These are phyloP conservation scores for Paracanthobrama guichenoti DNA, from an alignment of 2,113 vertebrate species.

Conservation along the genomic window DNA sequence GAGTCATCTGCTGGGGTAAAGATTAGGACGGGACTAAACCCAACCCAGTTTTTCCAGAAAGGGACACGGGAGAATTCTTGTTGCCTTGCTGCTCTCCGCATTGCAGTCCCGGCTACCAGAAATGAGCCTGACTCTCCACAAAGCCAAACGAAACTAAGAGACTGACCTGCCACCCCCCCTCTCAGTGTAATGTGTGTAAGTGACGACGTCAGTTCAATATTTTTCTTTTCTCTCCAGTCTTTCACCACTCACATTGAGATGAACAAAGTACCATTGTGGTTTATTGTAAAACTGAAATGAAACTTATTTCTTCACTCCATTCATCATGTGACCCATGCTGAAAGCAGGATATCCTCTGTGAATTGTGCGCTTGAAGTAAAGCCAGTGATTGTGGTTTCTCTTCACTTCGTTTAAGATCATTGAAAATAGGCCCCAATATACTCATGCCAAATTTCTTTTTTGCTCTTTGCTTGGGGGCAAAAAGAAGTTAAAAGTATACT, in stretches of 20 bases:
- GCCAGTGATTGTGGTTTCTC: background rate
- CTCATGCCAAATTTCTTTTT: no score
- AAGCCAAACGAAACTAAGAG: background rate
- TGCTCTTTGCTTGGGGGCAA: no score
- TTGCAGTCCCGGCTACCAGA: conserved; percentile 27
- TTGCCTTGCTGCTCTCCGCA: conserved; percentile 5
- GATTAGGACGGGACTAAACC: background rate
- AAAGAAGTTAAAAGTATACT: no score
- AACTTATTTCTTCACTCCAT: conserved; percentile 9
- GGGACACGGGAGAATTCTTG: background rate
- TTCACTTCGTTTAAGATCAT: background rate
- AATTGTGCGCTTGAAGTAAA: background rate
- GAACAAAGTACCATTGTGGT: background rate
- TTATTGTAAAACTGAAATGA: conserved; percentile 10
- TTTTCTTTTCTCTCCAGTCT: no score
- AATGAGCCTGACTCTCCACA: background rate
- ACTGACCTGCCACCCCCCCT: no score
- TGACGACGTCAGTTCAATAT: no score
- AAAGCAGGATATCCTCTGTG: conserved; percentile 34
- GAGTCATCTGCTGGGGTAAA: background rate
- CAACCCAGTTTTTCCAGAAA: conserved; percentile 39
- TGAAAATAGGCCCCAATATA: no score
- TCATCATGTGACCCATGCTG: background rate
- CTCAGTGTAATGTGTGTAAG: no score
- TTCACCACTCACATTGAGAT: no score